A percentile compares a stretch with the other conserved stretches of the same genome.
These are phyloP conservation scores for Merluccius polli DNA, from an alignment of 2,797 vertebrate genomes.

Conservation along the genomic window DNA sequence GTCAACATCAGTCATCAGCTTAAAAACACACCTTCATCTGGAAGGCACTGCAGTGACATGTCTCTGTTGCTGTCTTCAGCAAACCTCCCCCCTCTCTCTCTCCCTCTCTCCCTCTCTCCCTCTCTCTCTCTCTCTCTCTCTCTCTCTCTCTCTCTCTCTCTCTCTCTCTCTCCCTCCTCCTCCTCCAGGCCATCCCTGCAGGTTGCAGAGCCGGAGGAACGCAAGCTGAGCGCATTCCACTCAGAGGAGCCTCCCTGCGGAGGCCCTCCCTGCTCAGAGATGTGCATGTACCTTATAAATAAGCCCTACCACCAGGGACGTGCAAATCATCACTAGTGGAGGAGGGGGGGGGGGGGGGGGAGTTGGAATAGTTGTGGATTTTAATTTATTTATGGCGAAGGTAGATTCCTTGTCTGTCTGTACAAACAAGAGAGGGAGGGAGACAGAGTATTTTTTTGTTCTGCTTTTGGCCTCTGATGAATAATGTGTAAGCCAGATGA, in stretches of 20 bases:
- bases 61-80: background rate
- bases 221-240: constrained; percentile 31
- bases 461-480: background rate
- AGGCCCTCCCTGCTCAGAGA: no score
- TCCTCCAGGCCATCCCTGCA: no score
- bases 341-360: background rate
- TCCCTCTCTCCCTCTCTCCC: no score
- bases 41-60: background rate
- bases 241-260: constrained; percentile 4
- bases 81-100: no score
- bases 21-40: background rate
- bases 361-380: background rate
- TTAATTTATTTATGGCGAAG: background rate
- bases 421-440: background rate
- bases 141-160: no score
- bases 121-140: no score
- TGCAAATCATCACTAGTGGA: background rate
- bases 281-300: no score
- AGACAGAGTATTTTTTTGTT: no score
- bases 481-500: background rate
- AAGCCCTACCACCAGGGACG: background rate
- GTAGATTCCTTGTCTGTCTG: background rate
- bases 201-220: constrained; percentile 19
- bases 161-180: no score
- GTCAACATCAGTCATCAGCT: no score